Evolutionary conservation across 2,113 vertebrate species (phyloP).

Genomic region (Gopherus evgoodei): DNA sequence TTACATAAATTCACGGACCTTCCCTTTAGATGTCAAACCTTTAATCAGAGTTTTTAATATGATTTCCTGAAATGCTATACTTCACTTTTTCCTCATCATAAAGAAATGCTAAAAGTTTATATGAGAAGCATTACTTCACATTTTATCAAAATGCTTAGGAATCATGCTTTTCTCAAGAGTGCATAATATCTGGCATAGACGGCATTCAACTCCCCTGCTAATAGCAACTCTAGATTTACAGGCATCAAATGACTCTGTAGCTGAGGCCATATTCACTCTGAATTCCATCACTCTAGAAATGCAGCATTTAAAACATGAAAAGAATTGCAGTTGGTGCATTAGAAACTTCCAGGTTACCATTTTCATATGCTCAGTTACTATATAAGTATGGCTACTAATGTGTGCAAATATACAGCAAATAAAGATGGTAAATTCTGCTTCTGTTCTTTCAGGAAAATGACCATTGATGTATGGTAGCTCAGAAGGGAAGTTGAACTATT

Average conservation of each 20-base stretch:
- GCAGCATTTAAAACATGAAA: not conserved
- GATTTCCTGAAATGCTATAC: not conserved
- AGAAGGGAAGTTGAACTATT: not conserved
- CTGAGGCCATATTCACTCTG: not conserved
- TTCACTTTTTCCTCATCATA: conserved; percentile 8
- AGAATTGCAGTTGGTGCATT: not conserved
- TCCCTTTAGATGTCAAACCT: conserved; percentile 39
- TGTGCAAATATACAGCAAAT: not conserved
- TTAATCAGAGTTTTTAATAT: conserved; percentile 2
- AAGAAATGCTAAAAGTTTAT: conserved; percentile 10
- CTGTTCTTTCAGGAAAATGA: not conserved
- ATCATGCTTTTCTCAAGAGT: not conserved
- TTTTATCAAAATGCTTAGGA: not conserved
- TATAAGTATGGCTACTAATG: not conserved
- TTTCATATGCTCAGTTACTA: not conserved
- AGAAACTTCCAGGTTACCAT: not conserved
- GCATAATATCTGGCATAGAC: not conserved
- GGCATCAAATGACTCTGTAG: not conserved
- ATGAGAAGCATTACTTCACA: not conserved
- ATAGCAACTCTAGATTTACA: not conserved
- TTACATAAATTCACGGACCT: conserved; percentile 51
- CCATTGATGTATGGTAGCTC: not conserved
- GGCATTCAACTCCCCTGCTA: not conserved
- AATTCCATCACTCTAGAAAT: not conserved
- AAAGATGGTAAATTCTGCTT: not conserved